These are phyloP conservation scores for Orussus abietinus DNA, from an alignment of 1,140 invertebrate species.

Conservation along the genomic window DNA sequence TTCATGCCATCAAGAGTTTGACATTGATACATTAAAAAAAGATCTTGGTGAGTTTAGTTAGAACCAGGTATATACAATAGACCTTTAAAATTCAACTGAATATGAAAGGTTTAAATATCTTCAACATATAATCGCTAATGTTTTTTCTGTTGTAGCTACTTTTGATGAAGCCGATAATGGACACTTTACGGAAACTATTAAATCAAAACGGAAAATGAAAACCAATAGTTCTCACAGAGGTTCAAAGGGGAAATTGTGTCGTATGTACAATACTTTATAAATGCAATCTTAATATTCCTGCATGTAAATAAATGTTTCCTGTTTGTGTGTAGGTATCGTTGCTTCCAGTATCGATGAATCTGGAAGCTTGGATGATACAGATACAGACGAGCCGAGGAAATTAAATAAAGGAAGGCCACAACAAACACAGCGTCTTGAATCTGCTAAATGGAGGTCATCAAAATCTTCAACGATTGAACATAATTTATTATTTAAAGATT, in stretches of 20 bases:
- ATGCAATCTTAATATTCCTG: too few relatives aligned
- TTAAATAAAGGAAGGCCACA: too few relatives aligned
- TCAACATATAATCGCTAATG: too few relatives aligned
- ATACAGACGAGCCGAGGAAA: not conserved
- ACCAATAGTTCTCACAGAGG: too few relatives aligned
- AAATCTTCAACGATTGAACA: too few relatives aligned
- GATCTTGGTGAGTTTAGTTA: slow-evolving; percentile 41
- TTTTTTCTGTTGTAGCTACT: slow-evolving; percentile 22
- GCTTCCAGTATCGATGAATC: slow-evolving; percentile 2
- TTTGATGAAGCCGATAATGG: slow-evolving; percentile 31
- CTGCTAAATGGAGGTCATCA: too few relatives aligned
- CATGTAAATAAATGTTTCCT: not conserved
- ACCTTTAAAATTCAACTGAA: slow-evolving; percentile 9
- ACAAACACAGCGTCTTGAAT: too few relatives aligned
- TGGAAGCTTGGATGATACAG: not conserved
- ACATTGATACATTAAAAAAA: slow-evolving; percentile 50
- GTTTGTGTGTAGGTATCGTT: slow-evolving; percentile 6
- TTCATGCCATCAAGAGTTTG: slow-evolving; percentile 50
- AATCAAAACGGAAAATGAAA: too few relatives aligned
- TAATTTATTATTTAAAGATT: too few relatives aligned
- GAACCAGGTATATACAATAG: not conserved
- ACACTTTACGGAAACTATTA: too few relatives aligned
- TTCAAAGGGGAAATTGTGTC: too few relatives aligned
- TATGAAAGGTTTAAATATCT: not conserved
- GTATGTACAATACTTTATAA: too few relatives aligned